These are phyloP conservation scores for Lathronympha strigana DNA, from an alignment of 2,888 invertebrate species.

Conservation along the genomic window DNA sequence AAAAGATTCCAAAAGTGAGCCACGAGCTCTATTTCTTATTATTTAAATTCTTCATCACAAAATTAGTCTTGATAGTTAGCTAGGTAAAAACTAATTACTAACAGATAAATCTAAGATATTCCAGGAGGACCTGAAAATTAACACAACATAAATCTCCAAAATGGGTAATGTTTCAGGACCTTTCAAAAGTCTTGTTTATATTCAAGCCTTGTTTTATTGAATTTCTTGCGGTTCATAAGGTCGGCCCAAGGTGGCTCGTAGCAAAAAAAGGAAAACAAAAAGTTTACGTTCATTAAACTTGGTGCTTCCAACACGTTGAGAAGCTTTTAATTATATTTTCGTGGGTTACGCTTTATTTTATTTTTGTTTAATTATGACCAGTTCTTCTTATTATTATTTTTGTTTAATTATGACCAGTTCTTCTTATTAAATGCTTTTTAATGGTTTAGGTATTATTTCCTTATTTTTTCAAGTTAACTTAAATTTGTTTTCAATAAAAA, in stretches of 20 bases:
- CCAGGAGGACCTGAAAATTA: neutral
- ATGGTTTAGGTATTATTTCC: no score
- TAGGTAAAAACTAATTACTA: no score
- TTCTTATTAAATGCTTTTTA: no score
- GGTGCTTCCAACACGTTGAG: conserved; percentile 31
- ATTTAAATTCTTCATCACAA: no score
- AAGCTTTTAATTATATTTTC: conserved; percentile 35
- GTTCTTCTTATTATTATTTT: no score
- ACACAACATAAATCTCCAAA: conserved; percentile 15
- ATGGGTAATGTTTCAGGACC: conserved; percentile 13
- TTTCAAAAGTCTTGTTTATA: conserved; percentile 27
- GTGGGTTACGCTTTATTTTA: conserved; percentile 2
- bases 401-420: neutral
- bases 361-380: neutral
- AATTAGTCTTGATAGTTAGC: no score
- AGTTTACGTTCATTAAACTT: conserved; percentile 41
- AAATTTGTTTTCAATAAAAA: no score
- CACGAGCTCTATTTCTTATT: no score
- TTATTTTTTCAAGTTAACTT: no score
- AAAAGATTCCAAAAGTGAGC: no score
- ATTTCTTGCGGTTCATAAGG: conserved; percentile 37
- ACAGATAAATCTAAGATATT: no score
- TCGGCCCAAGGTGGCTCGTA: conserved; percentile 17
- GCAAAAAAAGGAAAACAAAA: conserved; percentile 35
- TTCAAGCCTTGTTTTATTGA: conserved; percentile 36